Conservation (phyloP, 2,113 vertebrate species). For the Lasiurus cinereus region DNA sequence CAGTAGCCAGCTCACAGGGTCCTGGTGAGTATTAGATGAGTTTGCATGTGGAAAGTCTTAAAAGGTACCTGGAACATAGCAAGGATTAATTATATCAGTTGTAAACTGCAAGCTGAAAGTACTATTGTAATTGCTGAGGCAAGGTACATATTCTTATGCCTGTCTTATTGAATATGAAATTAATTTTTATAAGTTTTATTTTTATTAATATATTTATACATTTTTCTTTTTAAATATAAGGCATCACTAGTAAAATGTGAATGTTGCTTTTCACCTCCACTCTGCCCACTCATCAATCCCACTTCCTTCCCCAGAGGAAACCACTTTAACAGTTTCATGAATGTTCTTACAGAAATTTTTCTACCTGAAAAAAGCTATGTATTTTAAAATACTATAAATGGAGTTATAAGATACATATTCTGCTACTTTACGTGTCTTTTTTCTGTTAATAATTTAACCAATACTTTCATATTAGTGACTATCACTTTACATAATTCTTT, state of each 20-base stretch:
- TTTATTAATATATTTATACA: neutral
- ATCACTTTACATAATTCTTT: neutral
- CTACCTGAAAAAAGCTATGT: conserved; percentile 11
- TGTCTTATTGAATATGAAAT: neutral
- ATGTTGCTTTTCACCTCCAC: neutral
- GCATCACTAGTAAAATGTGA: neutral
- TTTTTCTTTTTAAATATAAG: neutral
- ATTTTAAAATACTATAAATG: neutral
- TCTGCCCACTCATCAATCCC: conserved; percentile 37
- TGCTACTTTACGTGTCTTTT: conserved; percentile 10
- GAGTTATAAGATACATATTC: neutral
- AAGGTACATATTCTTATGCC: neutral
- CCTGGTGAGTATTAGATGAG: neutral
- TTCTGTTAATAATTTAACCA: neutral
- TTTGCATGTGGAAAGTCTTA: neutral
- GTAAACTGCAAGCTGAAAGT: neutral
- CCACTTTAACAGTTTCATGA: conserved; percentile 54
- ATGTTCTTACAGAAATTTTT: conserved; percentile 45
- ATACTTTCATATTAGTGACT: conserved; percentile 17
- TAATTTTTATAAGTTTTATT: neutral
- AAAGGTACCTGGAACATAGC: neutral
- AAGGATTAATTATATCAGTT: neutral
- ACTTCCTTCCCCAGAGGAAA: conserved; percentile 78
- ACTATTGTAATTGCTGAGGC: neutral
- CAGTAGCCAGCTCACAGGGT: neutral